A percentile compares a stretch with the other conserved stretches of the same genome.
Conservation (phyloP, 2,113 vertebrate species). For the Sinosuthora webbiana region DNA sequence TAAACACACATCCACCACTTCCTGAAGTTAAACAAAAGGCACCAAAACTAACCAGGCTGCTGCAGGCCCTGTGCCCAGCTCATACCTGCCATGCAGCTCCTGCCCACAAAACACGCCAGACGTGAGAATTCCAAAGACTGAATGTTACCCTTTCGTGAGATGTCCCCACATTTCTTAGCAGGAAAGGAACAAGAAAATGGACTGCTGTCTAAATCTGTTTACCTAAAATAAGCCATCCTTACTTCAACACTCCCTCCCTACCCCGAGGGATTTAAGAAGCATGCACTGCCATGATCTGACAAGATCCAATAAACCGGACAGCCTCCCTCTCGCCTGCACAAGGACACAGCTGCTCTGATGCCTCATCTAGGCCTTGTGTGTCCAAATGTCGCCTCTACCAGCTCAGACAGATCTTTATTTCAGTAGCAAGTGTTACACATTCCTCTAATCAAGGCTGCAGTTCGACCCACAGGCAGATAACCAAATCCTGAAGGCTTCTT, state of each 20-base stretch:
- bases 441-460: background rate
- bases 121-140: rapidly evolving
- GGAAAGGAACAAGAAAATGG: background rate
- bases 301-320: slow-evolving; percentile 48
- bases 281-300: slow-evolving; percentile 40
- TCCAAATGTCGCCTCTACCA: background rate
- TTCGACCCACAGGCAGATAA: background rate
- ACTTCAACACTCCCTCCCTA: background rate
- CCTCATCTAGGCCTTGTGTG: background rate
- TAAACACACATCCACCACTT: background rate
- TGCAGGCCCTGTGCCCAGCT: background rate
- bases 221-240: slow-evolving; percentile 54
- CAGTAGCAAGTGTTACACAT: background rate
- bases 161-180: background rate
- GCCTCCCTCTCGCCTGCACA: background rate
- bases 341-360: slow-evolving; percentile 55
- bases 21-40: background rate
- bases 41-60: background rate
- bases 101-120: background rate
- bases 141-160: rapidly evolving
- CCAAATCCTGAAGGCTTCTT: background rate
- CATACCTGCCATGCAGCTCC: background rate
- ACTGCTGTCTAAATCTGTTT: slow-evolving; percentile 18
- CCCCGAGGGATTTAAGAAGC: slow-evolving; percentile 41
- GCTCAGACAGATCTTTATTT: background rate